phyloP scores from a whole-genome alignment of 2,888 invertebrate genomes.

The Pyrrhia umbra region DNA sequence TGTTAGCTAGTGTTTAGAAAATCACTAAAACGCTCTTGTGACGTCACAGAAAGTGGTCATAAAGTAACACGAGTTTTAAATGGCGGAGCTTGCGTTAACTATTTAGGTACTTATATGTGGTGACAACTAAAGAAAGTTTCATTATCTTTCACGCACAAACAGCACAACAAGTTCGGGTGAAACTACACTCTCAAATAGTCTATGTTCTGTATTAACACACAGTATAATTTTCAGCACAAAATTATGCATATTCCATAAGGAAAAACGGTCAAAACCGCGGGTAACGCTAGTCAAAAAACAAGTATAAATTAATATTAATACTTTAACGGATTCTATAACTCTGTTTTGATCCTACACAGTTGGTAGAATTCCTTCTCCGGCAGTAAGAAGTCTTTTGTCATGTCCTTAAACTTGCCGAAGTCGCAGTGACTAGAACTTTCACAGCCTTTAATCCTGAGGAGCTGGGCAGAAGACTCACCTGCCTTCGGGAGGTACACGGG shows the following conservation, averaged over 20 bases:
- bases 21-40: too few species aligned
- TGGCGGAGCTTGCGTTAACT: too few species aligned
- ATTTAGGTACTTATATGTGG: too few species aligned
- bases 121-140: too few species aligned
- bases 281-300: not conserved
- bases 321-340: constrained; percentile 59
- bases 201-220: not conserved
- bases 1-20: too few species aligned
- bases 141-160: not conserved
- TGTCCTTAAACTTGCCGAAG: constrained; percentile 72
- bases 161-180: not conserved
- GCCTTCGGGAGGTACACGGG: constrained; percentile 81
- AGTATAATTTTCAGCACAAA: not conserved
- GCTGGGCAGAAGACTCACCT: constrained; percentile 71
- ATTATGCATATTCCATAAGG: too few species aligned
- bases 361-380: constrained; percentile 77
- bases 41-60: too few species aligned
- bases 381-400: constrained; percentile 71
- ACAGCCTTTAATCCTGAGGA: constrained; percentile 74
- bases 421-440: constrained; percentile 70
- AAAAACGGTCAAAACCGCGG: not conserved
- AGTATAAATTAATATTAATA: constrained; percentile 39
- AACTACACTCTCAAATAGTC: not conserved
- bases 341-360: constrained; percentile 75
- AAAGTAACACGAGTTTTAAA: too few species aligned